phyloP scores from a whole-genome alignment of 2,888 invertebrate species.

The Erynnis tages region DNA sequence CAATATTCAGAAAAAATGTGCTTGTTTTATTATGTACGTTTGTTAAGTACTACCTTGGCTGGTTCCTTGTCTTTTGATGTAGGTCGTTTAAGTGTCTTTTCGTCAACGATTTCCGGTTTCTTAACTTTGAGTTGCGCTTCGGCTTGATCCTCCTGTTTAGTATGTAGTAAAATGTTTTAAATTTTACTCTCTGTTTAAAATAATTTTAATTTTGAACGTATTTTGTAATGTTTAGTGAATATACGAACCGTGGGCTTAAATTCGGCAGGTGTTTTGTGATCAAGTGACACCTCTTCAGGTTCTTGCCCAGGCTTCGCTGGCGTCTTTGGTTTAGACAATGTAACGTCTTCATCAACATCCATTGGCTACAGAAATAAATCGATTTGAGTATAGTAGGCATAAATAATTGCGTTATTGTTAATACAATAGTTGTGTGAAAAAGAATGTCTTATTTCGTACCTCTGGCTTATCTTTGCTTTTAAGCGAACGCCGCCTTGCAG shows the following conservation, averaged over 20 bases:
- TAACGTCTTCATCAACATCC: constrained; percentile 75
- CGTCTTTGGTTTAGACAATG: constrained; percentile 62
- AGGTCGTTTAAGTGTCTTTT: constrained; percentile 70
- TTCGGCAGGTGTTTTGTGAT: constrained; percentile 75
- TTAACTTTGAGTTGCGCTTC: constrained; percentile 74
- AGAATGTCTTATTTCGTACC: constrained; percentile 43
- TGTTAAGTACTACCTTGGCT: constrained; percentile 52
- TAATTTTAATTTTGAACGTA: neutral
- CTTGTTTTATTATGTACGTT: constrained; percentile 1
- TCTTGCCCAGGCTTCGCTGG: constrained; percentile 64
- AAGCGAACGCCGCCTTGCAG: constrained; percentile 66
- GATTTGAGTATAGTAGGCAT: neutral
- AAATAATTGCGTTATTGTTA: too few species aligned
- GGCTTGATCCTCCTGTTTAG: constrained; percentile 61
- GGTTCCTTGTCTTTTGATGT: constrained; percentile 55
- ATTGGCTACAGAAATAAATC: constrained; percentile 39
- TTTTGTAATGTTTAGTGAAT: neutral
- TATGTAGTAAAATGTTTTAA: neutral
- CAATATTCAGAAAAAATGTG: constrained; percentile 2
- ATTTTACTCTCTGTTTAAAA: neutral
- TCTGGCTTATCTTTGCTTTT: constrained; percentile 73
- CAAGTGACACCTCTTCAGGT: constrained; percentile 72
- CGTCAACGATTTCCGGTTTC: constrained; percentile 73
- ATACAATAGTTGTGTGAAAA: too few species aligned
- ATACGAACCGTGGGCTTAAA: constrained; percentile 73